These are phyloP conservation scores for Xenopus borealis DNA, from an alignment of 2,113 vertebrate species.

Conservation along the genomic window DNA sequence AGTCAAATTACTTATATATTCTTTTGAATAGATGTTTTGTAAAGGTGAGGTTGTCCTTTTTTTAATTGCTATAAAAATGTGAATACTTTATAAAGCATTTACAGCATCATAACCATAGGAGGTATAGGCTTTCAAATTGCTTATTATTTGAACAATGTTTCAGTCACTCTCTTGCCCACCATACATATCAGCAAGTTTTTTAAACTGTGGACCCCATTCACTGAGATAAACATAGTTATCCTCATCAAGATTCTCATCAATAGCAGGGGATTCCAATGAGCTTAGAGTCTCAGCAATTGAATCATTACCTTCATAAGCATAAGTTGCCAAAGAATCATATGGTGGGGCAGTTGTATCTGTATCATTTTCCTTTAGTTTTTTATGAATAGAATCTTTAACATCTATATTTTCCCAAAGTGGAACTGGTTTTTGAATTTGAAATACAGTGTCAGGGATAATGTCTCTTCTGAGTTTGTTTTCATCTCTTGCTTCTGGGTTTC, in stretches of 20 bases:
- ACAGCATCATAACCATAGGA: constrained; percentile 3
- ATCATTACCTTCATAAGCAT: constrained; percentile 72
- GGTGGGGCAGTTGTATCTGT: constrained; percentile 70
- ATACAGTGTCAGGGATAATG: constrained; percentile 73
- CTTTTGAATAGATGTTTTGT: neutral
- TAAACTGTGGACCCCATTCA: constrained; percentile 75
- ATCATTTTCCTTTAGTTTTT: constrained; percentile 72
- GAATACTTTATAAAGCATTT: neutral
- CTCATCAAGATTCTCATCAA: constrained; percentile 69
- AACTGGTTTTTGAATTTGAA: constrained; percentile 65
- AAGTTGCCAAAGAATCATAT: constrained; percentile 75
- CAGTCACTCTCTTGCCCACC: constrained; percentile 55
- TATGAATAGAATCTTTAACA: constrained; percentile 72
- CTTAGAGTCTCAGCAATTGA: constrained; percentile 74
- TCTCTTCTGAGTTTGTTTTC: constrained; percentile 71
- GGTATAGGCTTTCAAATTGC: constrained; percentile 6
- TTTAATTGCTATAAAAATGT: neutral
- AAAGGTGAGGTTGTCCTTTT: neutral
- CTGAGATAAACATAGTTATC: constrained; percentile 70
- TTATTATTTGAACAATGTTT: constrained; percentile 6
- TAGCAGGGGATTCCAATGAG: constrained; percentile 68
- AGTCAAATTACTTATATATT: neutral
- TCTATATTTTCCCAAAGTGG: constrained; percentile 74
- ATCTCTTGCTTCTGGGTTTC: constrained; percentile 73
- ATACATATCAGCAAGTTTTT: constrained; percentile 74